A percentile compares a stretch with the other conserved stretches of the same genome.
Evolutionary conservation across 1,140 invertebrate species (phyloP).

Genomic region (Cyclargus thomasi): DNA sequence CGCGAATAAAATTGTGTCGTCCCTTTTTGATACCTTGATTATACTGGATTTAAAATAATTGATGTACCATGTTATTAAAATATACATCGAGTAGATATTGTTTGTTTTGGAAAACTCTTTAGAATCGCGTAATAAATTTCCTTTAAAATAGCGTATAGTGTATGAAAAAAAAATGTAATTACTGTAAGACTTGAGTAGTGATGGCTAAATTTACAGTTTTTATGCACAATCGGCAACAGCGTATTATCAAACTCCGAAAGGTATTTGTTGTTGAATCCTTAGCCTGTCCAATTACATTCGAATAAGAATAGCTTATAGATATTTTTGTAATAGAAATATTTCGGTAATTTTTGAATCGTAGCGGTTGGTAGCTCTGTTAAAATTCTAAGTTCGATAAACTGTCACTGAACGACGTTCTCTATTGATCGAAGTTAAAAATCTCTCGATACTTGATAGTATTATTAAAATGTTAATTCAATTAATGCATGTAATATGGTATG

Average conservation of each 20-base stretch:
- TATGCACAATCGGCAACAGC: constrained; percentile 47
- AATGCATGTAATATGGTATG: constrained; percentile 56
- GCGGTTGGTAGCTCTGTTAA: constrained; percentile 19
- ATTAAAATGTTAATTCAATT: constrained; percentile 55
- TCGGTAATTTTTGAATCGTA: constrained; percentile 33
- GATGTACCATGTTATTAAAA: neutral
- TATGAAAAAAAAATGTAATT: constrained; percentile 11
- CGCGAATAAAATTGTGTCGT: neutral
- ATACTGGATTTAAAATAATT: neutral
- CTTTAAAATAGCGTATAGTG: neutral
- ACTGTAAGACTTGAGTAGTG: constrained; percentile 35
- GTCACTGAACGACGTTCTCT: constrained; percentile 16
- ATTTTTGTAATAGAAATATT: constrained; percentile 72
- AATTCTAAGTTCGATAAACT: constrained; percentile 27
- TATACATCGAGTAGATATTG: neutral
- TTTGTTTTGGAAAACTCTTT: neutral
- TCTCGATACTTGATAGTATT: neutral
- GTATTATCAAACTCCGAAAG: constrained; percentile 50
- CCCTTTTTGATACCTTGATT: neutral
- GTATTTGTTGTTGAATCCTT: constrained; percentile 71
- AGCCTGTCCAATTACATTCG: constrained; percentile 66
- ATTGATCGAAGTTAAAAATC: neutral
- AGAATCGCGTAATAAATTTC: neutral
- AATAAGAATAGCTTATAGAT: constrained; percentile 69
- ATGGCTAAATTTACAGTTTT: constrained; percentile 15